Evolutionary conservation across 2,888 invertebrate genomes (phyloP), one percentile per base, ranked within the genome.

Genomic region (Rhingia rostrata): DNA sequence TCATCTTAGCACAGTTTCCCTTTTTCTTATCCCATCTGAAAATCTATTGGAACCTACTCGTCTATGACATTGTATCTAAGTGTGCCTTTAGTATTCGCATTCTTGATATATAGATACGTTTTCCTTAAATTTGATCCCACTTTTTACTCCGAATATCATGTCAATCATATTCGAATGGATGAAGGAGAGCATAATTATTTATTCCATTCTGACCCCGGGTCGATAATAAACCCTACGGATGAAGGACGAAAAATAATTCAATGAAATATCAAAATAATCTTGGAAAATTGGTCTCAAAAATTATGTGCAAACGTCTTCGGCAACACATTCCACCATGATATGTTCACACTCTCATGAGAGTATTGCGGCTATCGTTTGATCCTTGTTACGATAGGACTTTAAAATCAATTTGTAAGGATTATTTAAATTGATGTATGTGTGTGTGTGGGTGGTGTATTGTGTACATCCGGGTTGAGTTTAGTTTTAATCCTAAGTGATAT

Each of bases 351-450:
- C 73, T 41, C 39, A 43, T n/a, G 14, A 37, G 33, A 49, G 37
- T 43, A 14, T 6, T 45, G 43, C 37, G 63, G 41, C 70, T 70
- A 70, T 75, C 64, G 33, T 77, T 69, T 54, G 73, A 69, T 78
- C 78, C 83, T 73, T 78, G 51, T 72, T 73, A 58, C 35, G 67
- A 69, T 58, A 61, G 63, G 83, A 83, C 72, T 83, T 83, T 78
- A 83, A 73, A 83, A 79, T 79, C 83, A 83, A 83, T 83, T 83
- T 83, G 73, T 79, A 74, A 79, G 73, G 79, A 79, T 79, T 83
- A 79, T 69, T 78, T 51, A 77, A 72, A 72, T 72, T 14, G 63
- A 70, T 77, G 67, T 63, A 54, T 64, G n/a, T 54, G 22, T 12
- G 12, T 49, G 49, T 49, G 22, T 30, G 30, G 63, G 33, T 30